phyloP scores from a whole-genome alignment of 2,113 vertebrate genomes.

The Hucho hucho region DNA sequence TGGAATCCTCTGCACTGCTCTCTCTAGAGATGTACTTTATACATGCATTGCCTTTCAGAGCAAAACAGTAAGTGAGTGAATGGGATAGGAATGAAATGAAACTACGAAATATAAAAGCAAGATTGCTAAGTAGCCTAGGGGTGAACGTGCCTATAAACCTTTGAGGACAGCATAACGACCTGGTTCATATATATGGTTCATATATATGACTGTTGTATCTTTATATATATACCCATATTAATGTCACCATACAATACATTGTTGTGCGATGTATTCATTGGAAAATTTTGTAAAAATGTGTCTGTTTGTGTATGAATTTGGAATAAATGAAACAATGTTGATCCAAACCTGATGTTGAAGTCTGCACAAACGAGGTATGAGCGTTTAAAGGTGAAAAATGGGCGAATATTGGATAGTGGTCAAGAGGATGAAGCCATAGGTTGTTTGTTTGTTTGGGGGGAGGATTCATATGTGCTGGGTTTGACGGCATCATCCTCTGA shows the following conservation, averaged over 20 bases:
- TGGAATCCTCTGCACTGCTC: not conserved
- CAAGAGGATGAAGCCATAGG: too few species aligned
- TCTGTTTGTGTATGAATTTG: slow-evolving; percentile 45
- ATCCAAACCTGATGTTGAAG: slow-evolving; percentile 13
- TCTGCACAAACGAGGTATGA: too few species aligned
- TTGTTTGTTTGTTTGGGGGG: too few species aligned
- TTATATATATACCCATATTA: slow-evolving; percentile 26
- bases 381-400: too few species aligned
- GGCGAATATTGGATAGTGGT: too few species aligned
- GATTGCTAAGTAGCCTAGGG: not conserved
- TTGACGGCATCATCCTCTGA: too few species aligned
- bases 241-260: slow-evolving; percentile 16
- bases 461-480: too few species aligned
- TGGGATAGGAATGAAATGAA: not conserved
- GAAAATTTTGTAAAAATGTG: slow-evolving; percentile 60
- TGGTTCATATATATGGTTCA: slow-evolving; percentile 18
- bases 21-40: too few species aligned
- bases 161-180: slow-evolving; percentile 38
- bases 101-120: not conserved
- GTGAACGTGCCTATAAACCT: slow-evolving; percentile 48
- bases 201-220: not conserved
- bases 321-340: slow-evolving; percentile 74
- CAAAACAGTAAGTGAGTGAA: slow-evolving; percentile 11
- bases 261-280: slow-evolving; percentile 8
- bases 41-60: slow-evolving; percentile 14